Evolutionary conservation across 1,140 invertebrate species (phyloP).

Genomic region (Trichonephila clavata): DNA sequence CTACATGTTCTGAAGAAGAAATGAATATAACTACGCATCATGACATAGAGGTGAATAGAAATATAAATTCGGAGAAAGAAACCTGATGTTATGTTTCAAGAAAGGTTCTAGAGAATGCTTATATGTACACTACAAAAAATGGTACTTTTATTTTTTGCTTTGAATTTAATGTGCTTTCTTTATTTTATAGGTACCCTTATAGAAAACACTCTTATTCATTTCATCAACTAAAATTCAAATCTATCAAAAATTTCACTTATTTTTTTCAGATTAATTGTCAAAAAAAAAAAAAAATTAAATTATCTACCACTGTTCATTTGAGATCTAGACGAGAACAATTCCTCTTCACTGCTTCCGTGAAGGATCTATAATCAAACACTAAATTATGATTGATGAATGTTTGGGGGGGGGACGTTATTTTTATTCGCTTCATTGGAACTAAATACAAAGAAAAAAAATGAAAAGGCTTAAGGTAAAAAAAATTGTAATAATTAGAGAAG

Average conservation of each 20-base stretch:
- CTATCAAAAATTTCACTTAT: neutral
- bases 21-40: too few species aligned
- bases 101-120: too few species aligned
- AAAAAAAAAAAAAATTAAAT: too few species aligned
- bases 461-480: neutral
- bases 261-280: too few species aligned
- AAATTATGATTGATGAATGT: slow-evolving; percentile 4
- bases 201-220: neutral
- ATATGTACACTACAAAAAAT: too few species aligned
- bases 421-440: neutral
- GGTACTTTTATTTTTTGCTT: too few species aligned
- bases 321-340: neutral
- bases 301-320: neutral
- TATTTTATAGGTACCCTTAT: too few species aligned
- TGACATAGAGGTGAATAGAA: too few species aligned
- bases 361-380: neutral
- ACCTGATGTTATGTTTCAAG: too few species aligned
- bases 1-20: too few species aligned
- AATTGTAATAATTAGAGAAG: neutral
- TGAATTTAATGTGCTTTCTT: too few species aligned
- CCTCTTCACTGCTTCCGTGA: neutral
- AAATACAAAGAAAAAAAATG: neutral
- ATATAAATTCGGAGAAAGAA: too few species aligned
- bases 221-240: neutral
- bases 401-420: neutral